phyloP scores from a whole-genome alignment of 2,113 vertebrate genomes.

The Mionectes macconnelli region DNA sequence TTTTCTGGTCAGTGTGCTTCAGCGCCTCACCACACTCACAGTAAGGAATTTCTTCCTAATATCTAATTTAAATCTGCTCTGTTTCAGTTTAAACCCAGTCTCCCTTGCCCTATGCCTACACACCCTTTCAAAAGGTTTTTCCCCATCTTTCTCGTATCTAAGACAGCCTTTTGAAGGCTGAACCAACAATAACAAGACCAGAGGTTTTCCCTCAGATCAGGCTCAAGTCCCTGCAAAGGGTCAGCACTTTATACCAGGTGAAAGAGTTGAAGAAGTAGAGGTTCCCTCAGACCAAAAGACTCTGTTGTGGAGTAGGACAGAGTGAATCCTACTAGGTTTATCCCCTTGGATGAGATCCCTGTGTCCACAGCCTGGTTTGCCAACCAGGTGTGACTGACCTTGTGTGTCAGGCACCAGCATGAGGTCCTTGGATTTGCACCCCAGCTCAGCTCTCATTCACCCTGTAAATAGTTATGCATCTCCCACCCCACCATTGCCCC shows the following conservation, averaged over 20 bases:
- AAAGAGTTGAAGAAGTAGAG: background rate
- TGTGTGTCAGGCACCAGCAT: background rate
- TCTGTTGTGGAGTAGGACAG: background rate
- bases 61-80: too few relatives aligned
- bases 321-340: background rate
- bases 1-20: background rate
- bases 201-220: background rate
- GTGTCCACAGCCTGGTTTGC: rapidly evolving
- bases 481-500: background rate
- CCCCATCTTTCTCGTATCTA: background rate
- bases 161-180: background rate
- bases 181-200: background rate
- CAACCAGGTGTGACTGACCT: background rate
- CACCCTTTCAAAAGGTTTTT: background rate
- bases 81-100: too few relatives aligned
- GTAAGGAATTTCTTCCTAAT: background rate
- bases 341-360: background rate
- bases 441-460: background rate
- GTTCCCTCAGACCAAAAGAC: background rate
- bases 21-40: background rate
- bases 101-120: too few relatives aligned
- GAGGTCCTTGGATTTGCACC: background rate
- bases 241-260: background rate
- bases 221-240: background rate
- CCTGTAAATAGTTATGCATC: rapidly evolving